These are phyloP conservation scores for Cervus canadensis DNA, from an alignment of 2,113 vertebrate species.

Conservation along the genomic window DNA sequence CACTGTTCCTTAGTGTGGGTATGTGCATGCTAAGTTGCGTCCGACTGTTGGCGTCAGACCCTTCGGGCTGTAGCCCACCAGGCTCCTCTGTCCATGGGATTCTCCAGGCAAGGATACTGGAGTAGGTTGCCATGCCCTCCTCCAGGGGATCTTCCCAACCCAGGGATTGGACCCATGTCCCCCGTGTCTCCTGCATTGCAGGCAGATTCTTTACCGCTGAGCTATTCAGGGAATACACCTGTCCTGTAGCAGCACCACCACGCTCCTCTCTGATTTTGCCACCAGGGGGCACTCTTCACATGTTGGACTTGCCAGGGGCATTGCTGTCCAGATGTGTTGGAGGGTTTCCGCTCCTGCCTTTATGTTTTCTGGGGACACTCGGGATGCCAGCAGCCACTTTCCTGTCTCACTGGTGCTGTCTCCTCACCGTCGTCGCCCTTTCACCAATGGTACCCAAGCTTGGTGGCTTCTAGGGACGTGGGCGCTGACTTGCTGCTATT, in stretches of 20 bases:
- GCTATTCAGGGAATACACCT: not conserved
- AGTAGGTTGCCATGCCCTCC: not conserved
- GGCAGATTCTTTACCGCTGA: not conserved
- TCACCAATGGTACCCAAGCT: not conserved
- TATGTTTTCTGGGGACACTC: not conserved
- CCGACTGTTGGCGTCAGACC: not conserved
- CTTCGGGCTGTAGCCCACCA: not conserved
- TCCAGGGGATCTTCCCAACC: not conserved
- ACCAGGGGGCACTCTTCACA: not conserved
- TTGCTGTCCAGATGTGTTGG: not conserved
- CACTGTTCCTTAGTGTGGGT: not conserved
- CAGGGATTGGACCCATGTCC: not conserved
- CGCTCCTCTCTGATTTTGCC: not conserved
- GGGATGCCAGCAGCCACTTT: not conserved
- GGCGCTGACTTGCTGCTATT: constrained; percentile 4
- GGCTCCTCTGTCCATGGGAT: not conserved
- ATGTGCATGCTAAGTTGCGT: not conserved
- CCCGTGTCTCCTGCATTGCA: not conserved
- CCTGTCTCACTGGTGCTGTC: constrained; percentile 36
- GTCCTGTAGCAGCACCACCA: not conserved
- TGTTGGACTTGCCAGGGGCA: not conserved
- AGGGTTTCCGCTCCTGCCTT: not conserved
- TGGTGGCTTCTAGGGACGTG: not conserved
- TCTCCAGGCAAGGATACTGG: not conserved
- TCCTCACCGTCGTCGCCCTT: not conserved